Percentiles rank a stretch among this genome's conserved stretches.
Evolutionary conservation across 2,113 vertebrate genomes (phyloP).

Genomic region (Azemiops feae): DNA sequence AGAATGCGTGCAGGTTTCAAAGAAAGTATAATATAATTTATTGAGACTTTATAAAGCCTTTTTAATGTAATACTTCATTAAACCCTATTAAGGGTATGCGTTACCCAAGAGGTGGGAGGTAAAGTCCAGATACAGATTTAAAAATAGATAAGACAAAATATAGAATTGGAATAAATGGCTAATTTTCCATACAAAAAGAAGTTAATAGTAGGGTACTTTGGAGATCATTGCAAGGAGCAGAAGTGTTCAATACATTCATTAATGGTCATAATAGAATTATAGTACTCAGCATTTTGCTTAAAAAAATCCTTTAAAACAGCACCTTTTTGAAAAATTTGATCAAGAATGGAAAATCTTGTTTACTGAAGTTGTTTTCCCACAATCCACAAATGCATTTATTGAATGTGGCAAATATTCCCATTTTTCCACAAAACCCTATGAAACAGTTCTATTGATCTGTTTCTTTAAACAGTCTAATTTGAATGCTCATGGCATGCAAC

Average conservation of each 20-base stretch:
- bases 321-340: slow-evolving; percentile 24
- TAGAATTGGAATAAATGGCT: slow-evolving; percentile 53
- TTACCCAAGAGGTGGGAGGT: slow-evolving; percentile 48
- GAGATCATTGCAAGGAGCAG: slow-evolving; percentile 57
- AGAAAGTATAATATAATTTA: slow-evolving; percentile 49
- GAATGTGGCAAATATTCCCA: slow-evolving; percentile 24
- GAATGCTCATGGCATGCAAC: background rate
- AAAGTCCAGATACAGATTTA: slow-evolving; percentile 65
- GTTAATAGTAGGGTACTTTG: slow-evolving; percentile 66
- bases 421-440: background rate
- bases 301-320: slow-evolving; percentile 37
- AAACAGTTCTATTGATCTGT: background rate
- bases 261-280: slow-evolving; percentile 56
- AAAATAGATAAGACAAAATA: slow-evolving; percentile 60
- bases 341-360: slow-evolving; percentile 4
- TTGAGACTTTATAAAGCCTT: slow-evolving; percentile 62
- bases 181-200: slow-evolving; percentile 62
- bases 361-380: slow-evolving; percentile 4
- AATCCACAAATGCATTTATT: slow-evolving; percentile 49
- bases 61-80: slow-evolving; percentile 65
- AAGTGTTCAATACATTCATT: slow-evolving; percentile 67
- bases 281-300: slow-evolving; percentile 61
- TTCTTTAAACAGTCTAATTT: background rate
- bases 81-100: slow-evolving; percentile 61
- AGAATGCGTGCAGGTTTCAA: slow-evolving; percentile 5